Conservation (phyloP, 1,140 invertebrate genomes). For the Drosophila lacteicornis region DNA sequence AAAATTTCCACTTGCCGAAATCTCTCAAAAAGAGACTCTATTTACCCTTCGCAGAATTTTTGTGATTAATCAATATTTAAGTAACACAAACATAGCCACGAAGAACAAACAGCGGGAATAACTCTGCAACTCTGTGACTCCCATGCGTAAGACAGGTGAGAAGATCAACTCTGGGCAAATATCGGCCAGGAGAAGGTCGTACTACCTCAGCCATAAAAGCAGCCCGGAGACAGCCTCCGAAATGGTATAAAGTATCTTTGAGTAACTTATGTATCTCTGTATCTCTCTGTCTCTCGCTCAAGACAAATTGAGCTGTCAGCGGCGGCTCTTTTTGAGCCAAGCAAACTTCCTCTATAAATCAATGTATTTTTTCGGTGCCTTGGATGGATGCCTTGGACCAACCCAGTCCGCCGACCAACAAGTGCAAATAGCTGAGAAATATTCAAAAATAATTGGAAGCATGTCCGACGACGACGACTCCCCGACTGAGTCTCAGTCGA, state of each 20-base stretch:
- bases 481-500: neutral
- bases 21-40: neutral
- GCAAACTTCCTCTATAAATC: constrained; percentile 62
- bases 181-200: constrained; percentile 48
- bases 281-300: constrained; percentile 18
- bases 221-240: neutral
- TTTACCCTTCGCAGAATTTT: constrained; percentile 52
- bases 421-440: constrained; percentile 51
- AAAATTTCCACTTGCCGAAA: neutral
- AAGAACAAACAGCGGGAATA: constrained; percentile 31
- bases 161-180: constrained; percentile 54
- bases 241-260: constrained; percentile 34
- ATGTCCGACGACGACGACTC: constrained; percentile 21
- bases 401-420: constrained; percentile 20
- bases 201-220: neutral
- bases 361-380: constrained; percentile 39
- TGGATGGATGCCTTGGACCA: constrained; percentile 12
- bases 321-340: constrained; percentile 60
- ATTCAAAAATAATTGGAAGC: constrained; percentile 59
- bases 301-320: constrained; percentile 80
- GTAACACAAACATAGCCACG: constrained; percentile 17
- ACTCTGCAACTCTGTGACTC: constrained; percentile 27
- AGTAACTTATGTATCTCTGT: constrained; percentile 25
- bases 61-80: constrained; percentile 58
- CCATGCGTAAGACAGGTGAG: constrained; percentile 69